These are phyloP conservation scores for Threskiornis aethiopicus DNA, from an alignment of 2,797 vertebrate genomes.

Conservation along the genomic window DNA sequence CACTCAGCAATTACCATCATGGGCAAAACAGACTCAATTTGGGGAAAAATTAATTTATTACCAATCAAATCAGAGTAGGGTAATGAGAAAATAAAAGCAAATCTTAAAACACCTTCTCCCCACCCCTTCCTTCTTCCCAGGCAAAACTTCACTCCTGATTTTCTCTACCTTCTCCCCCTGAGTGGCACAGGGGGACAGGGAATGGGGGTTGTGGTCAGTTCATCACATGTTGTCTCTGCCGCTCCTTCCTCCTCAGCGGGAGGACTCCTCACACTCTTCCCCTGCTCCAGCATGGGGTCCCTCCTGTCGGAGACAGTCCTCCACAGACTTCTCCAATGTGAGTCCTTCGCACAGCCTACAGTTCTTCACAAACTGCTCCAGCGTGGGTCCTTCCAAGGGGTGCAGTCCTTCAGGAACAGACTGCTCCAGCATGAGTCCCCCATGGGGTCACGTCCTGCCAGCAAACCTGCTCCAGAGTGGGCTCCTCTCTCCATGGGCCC, in stretches of 20 bases:
- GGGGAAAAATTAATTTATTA: neutral
- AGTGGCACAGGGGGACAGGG: neutral
- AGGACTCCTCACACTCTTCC: neutral
- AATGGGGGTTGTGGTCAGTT: neutral
- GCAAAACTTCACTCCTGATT: neutral
- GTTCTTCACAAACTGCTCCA: neutral
- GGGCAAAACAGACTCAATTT: neutral
- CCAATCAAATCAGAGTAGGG: neutral
- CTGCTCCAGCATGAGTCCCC: neutral
- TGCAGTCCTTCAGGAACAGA: neutral
- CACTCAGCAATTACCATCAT: neutral
- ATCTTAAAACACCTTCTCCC: neutral
- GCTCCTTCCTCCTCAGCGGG: neutral
- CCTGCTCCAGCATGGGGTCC: neutral
- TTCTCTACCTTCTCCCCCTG: neutral
- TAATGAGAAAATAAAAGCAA: neutral
- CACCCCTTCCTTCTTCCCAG: neutral
- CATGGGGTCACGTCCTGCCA: too few relatives aligned
- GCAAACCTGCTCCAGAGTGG: too few relatives aligned
- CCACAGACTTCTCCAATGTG: neutral
- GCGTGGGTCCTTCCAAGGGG: neutral
- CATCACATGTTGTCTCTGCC: neutral
- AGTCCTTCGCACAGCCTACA: neutral
- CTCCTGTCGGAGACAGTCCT: neutral
- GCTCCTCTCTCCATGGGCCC: too few relatives aligned